Evolutionary conservation across 2,888 invertebrate genomes (phyloP), one percentile per base, ranked within the genome.

Genomic region (Torymus aiolomorphi): DNA sequence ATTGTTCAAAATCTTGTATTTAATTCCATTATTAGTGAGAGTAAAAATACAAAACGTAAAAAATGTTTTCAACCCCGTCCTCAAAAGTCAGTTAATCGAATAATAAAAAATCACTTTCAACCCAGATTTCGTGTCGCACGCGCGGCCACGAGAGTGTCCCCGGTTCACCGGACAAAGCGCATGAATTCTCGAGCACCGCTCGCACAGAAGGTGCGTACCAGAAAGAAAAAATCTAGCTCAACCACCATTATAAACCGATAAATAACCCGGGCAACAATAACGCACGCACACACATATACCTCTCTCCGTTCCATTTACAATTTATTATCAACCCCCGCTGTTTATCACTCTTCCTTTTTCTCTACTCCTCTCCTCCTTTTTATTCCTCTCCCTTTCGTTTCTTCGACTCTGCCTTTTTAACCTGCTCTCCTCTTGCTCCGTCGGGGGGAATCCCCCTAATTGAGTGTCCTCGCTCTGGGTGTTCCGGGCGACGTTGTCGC

Each of bases 391-490:
- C 76, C 63, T 76, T 72, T 66, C 67, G 81, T 63, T 70, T 74
- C 74, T 79, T 54, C 67, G 57, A 73, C 57, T 76, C 67, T 31
- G 16, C 51, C 75, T 78, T 75, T 71, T 80, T 72, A 73, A 62
- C 74, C 77, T 76, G 61, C 59, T 67, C 54, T 78, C 72, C 77
- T 61, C 49, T 31, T 77, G 66, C 76, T 72, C 76, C 78, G 14
- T n/a, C 5, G 57, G 18, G 18, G 52, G 31, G 42, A 13, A 42
- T 62, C 78, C 69, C 86, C 87, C 89, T 89, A 90, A 90, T 90
- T 90, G 89, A 89, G 88, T 89, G 89, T 89, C 89, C 87, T 89
- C 89, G 87, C 89, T 86, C 88, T 89, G 89, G 89, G 89, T 89
- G 89, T 89, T 88, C 89, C 84, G 88, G 87, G 88, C 88, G 85